Percentiles rank a stretch among this genome's conserved stretches.
These are phyloP conservation scores for Nannobrachium achirus DNA, from an alignment of 2,113 vertebrate genomes.

Conservation along the genomic window DNA sequence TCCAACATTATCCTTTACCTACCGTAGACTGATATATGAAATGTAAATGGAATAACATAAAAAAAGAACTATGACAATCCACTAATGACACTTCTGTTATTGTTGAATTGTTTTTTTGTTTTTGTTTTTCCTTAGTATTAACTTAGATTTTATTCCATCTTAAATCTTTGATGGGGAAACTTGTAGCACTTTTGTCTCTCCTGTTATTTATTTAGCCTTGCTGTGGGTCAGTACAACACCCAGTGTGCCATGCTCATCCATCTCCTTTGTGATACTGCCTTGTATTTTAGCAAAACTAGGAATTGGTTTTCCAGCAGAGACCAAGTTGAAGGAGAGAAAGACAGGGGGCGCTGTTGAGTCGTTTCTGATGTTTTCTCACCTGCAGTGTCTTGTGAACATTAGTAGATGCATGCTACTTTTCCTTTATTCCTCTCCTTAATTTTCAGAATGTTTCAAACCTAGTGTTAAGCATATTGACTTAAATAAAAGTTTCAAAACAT, in stretches of 20 bases:
- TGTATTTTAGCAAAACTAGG: constrained; percentile 47
- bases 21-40: constrained; percentile 59
- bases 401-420: constrained; percentile 77
- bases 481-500: constrained; percentile 75
- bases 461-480: constrained; percentile 66
- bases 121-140: constrained; percentile 55
- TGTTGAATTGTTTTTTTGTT: constrained; percentile 61
- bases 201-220: constrained; percentile 74
- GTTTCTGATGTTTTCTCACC: constrained; percentile 35
- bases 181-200: constrained; percentile 65
- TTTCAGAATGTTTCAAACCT: constrained; percentile 70
- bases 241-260: constrained; percentile 29
- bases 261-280: constrained; percentile 34
- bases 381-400: constrained; percentile 66
- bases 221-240: constrained; percentile 58
- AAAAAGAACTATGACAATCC: constrained; percentile 73
- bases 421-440: constrained; percentile 56
- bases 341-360: constrained; percentile 1
- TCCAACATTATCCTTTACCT: constrained; percentile 59
- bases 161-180: constrained; percentile 51
- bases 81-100: constrained; percentile 54
- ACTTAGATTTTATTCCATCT: constrained; percentile 43
- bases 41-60: constrained; percentile 41
- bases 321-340: background rate
- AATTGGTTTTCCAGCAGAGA: constrained; percentile 45